Percentiles rank a stretch among this genome's conserved stretches.
These are phyloP conservation scores for Protosalanx chinensis DNA, from an alignment of 2,797 vertebrate genomes.

Conservation along the genomic window DNA sequence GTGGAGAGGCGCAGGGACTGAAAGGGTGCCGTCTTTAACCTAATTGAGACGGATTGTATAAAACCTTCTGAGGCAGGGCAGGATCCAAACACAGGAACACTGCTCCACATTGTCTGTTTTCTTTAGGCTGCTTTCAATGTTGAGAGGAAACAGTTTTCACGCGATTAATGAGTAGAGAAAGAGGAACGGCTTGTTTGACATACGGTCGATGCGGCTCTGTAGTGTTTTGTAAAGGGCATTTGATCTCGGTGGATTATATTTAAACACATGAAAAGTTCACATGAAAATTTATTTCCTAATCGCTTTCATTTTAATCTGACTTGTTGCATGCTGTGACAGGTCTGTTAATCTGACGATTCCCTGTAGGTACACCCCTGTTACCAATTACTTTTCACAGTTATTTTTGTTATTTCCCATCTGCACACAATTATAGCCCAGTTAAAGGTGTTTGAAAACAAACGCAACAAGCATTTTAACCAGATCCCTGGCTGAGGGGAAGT, in stretches of 20 bases:
- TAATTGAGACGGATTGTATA: constrained; percentile 50
- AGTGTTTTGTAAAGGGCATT: no score
- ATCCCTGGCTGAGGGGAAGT: constrained; percentile 35
- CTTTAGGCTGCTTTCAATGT: constrained; percentile 3
- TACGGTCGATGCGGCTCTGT: no score
- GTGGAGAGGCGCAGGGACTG: constrained; percentile 8
- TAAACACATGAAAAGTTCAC: not conserved
- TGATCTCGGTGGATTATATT: not conserved
- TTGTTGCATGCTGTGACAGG: constrained; percentile 14
- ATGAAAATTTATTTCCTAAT: not conserved
- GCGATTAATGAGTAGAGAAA: no score
- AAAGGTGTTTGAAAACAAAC: constrained; percentile 34
- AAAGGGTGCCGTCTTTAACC: constrained; percentile 33
- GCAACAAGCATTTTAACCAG: constrained; percentile 22
- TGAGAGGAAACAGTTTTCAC: no score
- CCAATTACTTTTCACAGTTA: constrained; percentile 26
- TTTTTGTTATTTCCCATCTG: constrained; percentile 37
- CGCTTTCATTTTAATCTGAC: constrained; percentile 8
- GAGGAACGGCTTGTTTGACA: no score
- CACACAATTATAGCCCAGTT: constrained; percentile 30
- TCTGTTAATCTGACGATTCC: constrained; percentile 23
- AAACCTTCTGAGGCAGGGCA: constrained; percentile 42
- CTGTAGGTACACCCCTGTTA: constrained; percentile 31
- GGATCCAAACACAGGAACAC: constrained; percentile 27
- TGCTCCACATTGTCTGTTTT: constrained; percentile 33